Evolutionary conservation across 1,140 invertebrate genomes (phyloP).

Genomic region (Drosophila arizonae): DNA sequence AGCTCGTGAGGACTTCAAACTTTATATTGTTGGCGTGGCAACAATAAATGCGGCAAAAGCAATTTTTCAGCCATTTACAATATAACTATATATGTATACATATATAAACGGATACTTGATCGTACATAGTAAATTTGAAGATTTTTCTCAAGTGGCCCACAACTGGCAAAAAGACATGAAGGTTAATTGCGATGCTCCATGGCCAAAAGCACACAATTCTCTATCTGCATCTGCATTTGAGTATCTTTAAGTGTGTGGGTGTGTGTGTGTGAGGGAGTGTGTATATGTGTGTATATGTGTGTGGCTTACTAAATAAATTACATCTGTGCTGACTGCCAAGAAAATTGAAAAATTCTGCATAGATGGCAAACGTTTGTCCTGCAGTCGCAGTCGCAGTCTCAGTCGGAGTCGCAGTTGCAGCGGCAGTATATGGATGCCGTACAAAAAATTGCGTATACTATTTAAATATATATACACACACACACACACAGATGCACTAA

Average conservation of each 20-base stretch:
- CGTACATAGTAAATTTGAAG: constrained; percentile 65
- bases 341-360: constrained; percentile 74
- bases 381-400: constrained; percentile 36
- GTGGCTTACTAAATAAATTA: constrained; percentile 64
- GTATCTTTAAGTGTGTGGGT: constrained; percentile 13
- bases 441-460: neutral
- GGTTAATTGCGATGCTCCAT: constrained; percentile 73
- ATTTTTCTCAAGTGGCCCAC: constrained; percentile 62
- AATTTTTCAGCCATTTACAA: constrained; percentile 16
- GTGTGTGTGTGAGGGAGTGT: constrained; percentile 26
- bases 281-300: constrained; percentile 29
- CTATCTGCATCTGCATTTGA: constrained; percentile 30
- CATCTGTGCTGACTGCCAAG: constrained; percentile 65
- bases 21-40: constrained; percentile 50
- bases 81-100: constrained; percentile 1
- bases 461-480: neutral
- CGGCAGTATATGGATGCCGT: constrained; percentile 1
- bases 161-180: constrained; percentile 79
- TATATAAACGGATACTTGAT: constrained; percentile 5
- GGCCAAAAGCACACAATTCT: constrained; percentile 24
- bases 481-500: neutral
- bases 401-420: constrained; percentile 7
- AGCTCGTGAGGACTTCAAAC: constrained; percentile 50
- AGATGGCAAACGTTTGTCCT: constrained; percentile 54
- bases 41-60: constrained; percentile 49